phyloP scores from a whole-genome alignment of 2,888 invertebrate species.

The Lycocerus yunnanus region DNA sequence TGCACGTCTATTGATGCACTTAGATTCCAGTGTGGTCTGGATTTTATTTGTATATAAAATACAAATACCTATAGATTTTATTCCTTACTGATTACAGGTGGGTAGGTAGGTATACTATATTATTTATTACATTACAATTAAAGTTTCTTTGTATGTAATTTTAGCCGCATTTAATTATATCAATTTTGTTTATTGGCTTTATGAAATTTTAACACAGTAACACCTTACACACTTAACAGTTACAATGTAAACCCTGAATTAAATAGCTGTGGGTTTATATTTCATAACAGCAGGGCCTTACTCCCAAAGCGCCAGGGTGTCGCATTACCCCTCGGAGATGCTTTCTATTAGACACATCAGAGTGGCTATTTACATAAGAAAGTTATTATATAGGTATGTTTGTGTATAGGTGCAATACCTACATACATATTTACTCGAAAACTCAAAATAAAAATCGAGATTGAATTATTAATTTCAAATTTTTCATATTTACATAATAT shows the following conservation, averaged over 20 bases:
- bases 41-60: no score
- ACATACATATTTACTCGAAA: background rate
- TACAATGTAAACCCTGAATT: conserved; percentile 25
- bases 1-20: no score
- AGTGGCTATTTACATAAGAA: conserved; percentile 42
- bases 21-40: no score
- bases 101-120: background rate
- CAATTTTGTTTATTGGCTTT: conserved; percentile 4
- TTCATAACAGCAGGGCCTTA: conserved; percentile 25
- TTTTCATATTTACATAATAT: no score
- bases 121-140: background rate
- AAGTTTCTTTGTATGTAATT: background rate
- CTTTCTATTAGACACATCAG: conserved; percentile 39
- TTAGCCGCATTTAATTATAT: conserved; percentile 3
- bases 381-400: conserved; percentile 34
- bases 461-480: no score
- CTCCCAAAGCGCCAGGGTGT: conserved; percentile 40
- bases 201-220: conserved; percentile 19
- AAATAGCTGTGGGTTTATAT: conserved; percentile 24
- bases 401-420: background rate
- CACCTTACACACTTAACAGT: conserved; percentile 21
- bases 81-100: background rate
- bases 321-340: conserved; percentile 42
- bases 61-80: no score
- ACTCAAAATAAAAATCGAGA: background rate